Evolutionary conservation across 2,113 vertebrate species (phyloP).

Genomic region (Chauna torquata): DNA sequence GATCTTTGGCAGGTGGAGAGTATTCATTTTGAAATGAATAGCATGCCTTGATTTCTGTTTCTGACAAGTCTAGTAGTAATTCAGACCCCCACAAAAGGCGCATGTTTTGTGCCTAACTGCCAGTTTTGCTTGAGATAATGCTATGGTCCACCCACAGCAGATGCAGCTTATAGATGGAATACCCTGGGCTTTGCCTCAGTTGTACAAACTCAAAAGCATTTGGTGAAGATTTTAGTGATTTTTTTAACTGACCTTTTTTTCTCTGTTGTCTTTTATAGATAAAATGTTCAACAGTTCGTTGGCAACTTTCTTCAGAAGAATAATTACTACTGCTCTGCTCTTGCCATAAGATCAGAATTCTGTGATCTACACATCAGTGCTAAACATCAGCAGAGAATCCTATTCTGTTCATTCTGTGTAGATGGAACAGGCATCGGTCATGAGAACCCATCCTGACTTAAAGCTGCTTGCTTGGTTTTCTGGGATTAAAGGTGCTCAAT

Average conservation of each 20-base stretch:
- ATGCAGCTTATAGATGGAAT: not conserved
- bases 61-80: too few relatives aligned
- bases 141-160: not conserved
- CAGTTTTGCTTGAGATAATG: not conserved
- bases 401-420: constrained; percentile 19
- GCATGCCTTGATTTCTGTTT: not conserved
- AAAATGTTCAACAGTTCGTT: constrained; percentile 37
- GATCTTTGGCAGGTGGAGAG: not conserved
- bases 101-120: not conserved
- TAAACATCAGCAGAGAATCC: constrained; percentile 39
- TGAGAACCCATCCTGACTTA: constrained; percentile 17
- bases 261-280: constrained; percentile 70
- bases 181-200: not conserved
- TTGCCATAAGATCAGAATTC: constrained; percentile 47
- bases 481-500: constrained; percentile 58
- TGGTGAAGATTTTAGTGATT: not conserved
- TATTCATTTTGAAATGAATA: not conserved
- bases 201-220: not conserved
- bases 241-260: not conserved
- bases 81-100: not conserved
- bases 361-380: constrained; percentile 42
- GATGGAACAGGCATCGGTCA: constrained; percentile 55
- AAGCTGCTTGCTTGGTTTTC: constrained; percentile 38
- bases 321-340: constrained; percentile 47
- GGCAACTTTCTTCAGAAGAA: constrained; percentile 62